phyloP scores from a whole-genome alignment of 2,888 invertebrate species.

The Liopterus haemorrhoidalis region DNA sequence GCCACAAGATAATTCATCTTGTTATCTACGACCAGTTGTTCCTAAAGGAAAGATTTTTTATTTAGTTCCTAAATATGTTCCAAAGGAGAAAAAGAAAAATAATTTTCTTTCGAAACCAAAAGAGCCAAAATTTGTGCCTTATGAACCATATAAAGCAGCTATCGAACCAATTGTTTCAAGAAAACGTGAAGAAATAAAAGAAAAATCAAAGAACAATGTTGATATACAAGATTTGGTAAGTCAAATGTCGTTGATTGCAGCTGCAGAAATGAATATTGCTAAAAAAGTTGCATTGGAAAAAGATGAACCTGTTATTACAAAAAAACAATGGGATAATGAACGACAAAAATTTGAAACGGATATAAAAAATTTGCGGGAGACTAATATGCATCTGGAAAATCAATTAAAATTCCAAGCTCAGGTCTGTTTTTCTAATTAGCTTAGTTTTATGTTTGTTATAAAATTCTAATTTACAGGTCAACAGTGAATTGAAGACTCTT shows the following conservation, averaged over 20 bases:
- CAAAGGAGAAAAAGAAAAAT: conserved; percentile 51
- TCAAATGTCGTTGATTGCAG: conserved; percentile 66
- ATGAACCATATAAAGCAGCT: conserved; percentile 82
- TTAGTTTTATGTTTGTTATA: conserved; percentile 6
- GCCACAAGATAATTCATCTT: conserved; percentile 40
- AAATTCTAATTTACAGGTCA: conserved; percentile 55
- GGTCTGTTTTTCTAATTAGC: conserved; percentile 42
- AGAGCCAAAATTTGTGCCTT: conserved; percentile 80
- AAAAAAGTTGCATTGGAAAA: conserved; percentile 44
- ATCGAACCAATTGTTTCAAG: conserved; percentile 68
- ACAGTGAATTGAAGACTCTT: conserved; percentile 85
- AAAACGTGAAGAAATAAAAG: conserved; percentile 39
- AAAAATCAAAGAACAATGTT: conserved; percentile 45
- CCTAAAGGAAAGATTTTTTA: conserved; percentile 55
- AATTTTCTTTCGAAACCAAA: conserved; percentile 52
- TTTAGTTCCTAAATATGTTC: conserved; percentile 58
- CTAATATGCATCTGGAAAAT: conserved; percentile 67
- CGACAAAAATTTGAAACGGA: conserved; percentile 54
- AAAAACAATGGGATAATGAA: conserved; percentile 46
- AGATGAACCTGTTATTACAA: conserved; percentile 42
- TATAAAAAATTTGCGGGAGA: conserved; percentile 57
- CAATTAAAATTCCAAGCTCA: conserved; percentile 83
- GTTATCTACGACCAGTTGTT: conserved; percentile 44
- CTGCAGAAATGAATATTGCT: conserved; percentile 54
- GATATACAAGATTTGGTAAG: conserved; percentile 56